phyloP scores from a whole-genome alignment of 2,888 invertebrate species.

The Neria commutata region DNA sequence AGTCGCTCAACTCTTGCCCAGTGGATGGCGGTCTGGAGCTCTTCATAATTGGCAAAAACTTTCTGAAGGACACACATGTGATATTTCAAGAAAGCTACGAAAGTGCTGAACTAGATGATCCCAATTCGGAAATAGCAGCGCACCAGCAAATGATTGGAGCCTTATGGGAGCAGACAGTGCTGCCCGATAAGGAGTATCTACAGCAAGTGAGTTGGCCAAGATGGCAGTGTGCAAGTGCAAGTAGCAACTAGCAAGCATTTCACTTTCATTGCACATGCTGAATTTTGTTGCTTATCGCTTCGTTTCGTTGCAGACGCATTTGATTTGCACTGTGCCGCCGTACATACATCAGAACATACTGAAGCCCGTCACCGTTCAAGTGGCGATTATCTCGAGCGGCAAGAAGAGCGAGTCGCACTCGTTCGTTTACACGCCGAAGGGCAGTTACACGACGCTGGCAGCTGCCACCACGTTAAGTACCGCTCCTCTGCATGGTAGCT shows the following conservation, averaged over 20 bases:
- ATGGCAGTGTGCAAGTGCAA: not conserved
- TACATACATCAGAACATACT: slow-evolving; percentile 70
- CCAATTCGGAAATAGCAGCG: slow-evolving; percentile 45
- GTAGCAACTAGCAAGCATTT: not conserved
- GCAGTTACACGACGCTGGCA: slow-evolving; percentile 53
- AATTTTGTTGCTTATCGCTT: not conserved
- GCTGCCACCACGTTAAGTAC: slow-evolving; percentile 59
- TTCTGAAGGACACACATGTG: slow-evolving; percentile 86
- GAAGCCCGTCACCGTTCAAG: slow-evolving; percentile 76
- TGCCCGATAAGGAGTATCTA: slow-evolving; percentile 86
- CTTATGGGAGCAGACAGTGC: slow-evolving; percentile 80
- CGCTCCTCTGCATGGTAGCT: slow-evolving; percentile 52
- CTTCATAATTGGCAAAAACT: slow-evolving; percentile 90
- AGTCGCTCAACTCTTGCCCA: slow-evolving; percentile 80
- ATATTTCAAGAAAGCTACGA: slow-evolving; percentile 67
- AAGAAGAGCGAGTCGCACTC: slow-evolving; percentile 85
- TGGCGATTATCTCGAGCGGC: slow-evolving; percentile 83
- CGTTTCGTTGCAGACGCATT: slow-evolving; percentile 78
- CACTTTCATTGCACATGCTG: not conserved
- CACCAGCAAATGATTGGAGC: slow-evolving; percentile 63
- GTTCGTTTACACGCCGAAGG: slow-evolving; percentile 78
- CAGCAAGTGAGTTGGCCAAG: slow-evolving; percentile 71
- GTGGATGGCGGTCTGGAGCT: slow-evolving; percentile 82
- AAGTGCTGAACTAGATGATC: slow-evolving; percentile 41
- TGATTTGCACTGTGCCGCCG: slow-evolving; percentile 84